Base-by-base conservation (phyloP, 2,888 invertebrate genomes). In the Tetheella fluctuosa region DNA sequence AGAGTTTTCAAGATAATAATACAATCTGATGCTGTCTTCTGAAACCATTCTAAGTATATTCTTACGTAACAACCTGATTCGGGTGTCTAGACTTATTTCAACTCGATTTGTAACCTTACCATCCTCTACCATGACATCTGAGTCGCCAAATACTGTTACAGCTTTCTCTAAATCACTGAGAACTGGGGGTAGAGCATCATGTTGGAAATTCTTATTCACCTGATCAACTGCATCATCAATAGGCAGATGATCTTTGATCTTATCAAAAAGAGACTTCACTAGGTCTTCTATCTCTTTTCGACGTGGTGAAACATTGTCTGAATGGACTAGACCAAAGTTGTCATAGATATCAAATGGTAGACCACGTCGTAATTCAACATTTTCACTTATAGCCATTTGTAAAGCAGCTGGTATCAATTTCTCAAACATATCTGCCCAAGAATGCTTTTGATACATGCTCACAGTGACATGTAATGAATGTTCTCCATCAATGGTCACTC, bases 401-500 rank as follows among this genome's bases (percentile, higher is more conserved):
- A 99, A 76, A 0, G 98, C 97, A 37, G 94, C 87, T 0, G 98
- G 97, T 52, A 99, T 68, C 65, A 96, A 82, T 93, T 96, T 96
- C 81, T 98, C 97, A 67, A 99, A 90, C 7, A 98, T 94, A 91
- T 99, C 98, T 28, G 96, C 97, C 95, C 97, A 99, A 0, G 97
- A 95, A 81, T 97, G 98, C 76, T 95, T 96, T 81, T 99, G 99
- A 80, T 97, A 98, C 76, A 97, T 96, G 57, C 98, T 99, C 5
- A 99, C 90, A 0, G 99, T 99, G 6, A 99, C 95, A 85, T 99
- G 99, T 2, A 99, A 94, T 1, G 99, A 99, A 90, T 99, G 98
- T 30, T 94, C 93, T 39, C 96, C 95, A 17, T 95, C 94, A 64
- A 96, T 94, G 0, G 98, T 97, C 59, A 94, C 92, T 1, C 96